Evolutionary conservation across 2,113 vertebrate species (phyloP).

Genomic region (Solea solea): DNA sequence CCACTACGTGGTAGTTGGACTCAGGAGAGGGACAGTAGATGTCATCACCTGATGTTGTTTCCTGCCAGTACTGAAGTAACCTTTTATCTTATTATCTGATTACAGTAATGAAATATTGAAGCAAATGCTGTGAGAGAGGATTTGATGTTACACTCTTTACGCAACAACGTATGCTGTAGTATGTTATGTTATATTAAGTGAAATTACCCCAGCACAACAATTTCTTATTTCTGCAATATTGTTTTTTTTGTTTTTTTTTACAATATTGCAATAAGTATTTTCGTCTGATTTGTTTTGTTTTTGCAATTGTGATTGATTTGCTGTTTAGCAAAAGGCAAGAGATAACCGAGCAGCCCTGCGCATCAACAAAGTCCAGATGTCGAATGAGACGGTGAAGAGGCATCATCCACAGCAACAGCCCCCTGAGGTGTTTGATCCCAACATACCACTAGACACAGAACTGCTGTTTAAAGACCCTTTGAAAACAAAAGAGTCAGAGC

Average conservation of each 20-base stretch:
- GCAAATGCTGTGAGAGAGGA: no score
- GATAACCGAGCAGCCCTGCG: slow-evolving; percentile 97
- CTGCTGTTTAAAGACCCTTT: slow-evolving; percentile 96
- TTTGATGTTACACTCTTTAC: no score
- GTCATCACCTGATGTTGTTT: no score
- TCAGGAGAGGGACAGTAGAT: no score
- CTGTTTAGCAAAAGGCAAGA: slow-evolving; percentile 96
- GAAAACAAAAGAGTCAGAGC: slow-evolving; percentile 97
- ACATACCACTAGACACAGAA: slow-evolving; percentile 90
- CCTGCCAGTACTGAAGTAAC: no score
- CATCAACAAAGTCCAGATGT: slow-evolving; percentile 99
- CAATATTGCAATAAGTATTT: not conserved
- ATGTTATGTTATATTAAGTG: not conserved
- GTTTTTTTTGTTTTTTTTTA: not conserved
- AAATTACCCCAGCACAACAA: not conserved
- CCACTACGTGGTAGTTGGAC: no score
- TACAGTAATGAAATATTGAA: no score
- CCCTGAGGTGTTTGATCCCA: slow-evolving; percentile 91
- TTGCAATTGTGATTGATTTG: slow-evolving; percentile 59
- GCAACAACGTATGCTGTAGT: not conserved
- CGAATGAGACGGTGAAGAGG: slow-evolving; percentile 94
- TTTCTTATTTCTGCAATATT: not conserved
- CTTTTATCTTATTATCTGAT: no score
- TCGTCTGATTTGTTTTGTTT: slow-evolving; percentile 19
- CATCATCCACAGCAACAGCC: slow-evolving; percentile 90